A percentile compares a stretch with the other conserved stretches of the same genome.
phyloP scores from a whole-genome alignment of 1,140 invertebrate genomes.

The Pseudomyrmex sp. region DNA sequence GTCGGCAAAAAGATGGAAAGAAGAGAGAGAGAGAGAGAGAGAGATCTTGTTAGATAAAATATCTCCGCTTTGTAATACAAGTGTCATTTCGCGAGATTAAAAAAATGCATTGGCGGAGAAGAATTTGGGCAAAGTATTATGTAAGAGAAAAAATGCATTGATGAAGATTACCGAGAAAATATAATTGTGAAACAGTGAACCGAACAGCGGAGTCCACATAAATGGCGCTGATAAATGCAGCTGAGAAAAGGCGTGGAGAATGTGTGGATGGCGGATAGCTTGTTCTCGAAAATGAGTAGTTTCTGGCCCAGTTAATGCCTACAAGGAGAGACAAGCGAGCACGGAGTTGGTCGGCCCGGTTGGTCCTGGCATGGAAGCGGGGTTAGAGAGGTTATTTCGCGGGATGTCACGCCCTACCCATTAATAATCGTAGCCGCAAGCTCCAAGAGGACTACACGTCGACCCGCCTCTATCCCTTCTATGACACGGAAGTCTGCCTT shows the following conservation, averaged over 20 bases:
- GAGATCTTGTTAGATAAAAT: neutral
- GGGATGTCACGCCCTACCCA: conserved; percentile 80
- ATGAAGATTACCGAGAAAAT: neutral
- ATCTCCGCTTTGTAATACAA: neutral
- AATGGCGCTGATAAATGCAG: neutral
- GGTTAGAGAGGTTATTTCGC: conserved; percentile 77
- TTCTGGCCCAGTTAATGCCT: conserved; percentile 77
- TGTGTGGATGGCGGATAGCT: conserved; percentile 3
- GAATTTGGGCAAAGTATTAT: neutral
- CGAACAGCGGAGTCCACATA: neutral
- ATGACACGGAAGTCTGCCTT: conserved; percentile 49
- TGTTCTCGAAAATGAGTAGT: conserved; percentile 73
- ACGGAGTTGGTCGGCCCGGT: conserved; percentile 60
- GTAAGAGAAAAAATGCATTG: neutral
- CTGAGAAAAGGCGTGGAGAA: conserved; percentile 9
- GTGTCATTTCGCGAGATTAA: neutral
- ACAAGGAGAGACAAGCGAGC: conserved; percentile 69
- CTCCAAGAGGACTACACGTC: conserved; percentile 63
- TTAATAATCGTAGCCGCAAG: conserved; percentile 80
- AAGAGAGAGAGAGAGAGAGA: too few relatives aligned
- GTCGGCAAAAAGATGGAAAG: too few relatives aligned
- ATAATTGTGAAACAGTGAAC: neutral
- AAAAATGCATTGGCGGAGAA: neutral
- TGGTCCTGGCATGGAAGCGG: conserved; percentile 36
- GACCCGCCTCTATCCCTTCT: conserved; percentile 54